A percentile compares a stretch with the other conserved stretches of the same genome.
Evolutionary conservation across 1,140 invertebrate species (phyloP).

Genomic region (Tetramorium alpestre): DNA sequence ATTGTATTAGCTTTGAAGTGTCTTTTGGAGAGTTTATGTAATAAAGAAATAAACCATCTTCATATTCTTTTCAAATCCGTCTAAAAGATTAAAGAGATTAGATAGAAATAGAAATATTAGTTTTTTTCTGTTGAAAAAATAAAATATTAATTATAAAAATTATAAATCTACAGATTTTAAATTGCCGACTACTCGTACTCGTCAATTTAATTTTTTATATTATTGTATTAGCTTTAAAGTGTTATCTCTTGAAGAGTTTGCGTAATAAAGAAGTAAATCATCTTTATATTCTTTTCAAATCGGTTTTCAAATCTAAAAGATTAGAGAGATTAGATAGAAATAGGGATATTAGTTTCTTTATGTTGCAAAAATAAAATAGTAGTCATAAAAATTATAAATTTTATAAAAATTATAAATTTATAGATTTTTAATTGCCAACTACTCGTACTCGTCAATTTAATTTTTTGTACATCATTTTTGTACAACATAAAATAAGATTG

Average conservation of each 20-base stretch:
- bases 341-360: not conserved
- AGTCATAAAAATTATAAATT: not conserved
- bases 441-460: not conserved
- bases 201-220: not conserved
- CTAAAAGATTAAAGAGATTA: not conserved
- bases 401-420: not conserved
- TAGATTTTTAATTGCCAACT: not conserved
- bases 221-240: slow-evolving; percentile 28
- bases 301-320: not conserved
- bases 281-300: not conserved
- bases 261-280: slow-evolving; percentile 37
- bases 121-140: not conserved
- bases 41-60: slow-evolving; percentile 12
- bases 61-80: too few relatives aligned
- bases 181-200: not conserved
- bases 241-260: not conserved
- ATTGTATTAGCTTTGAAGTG: not conserved
- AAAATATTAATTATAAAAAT: not conserved
- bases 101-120: not conserved
- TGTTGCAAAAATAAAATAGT: not conserved
- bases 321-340: not conserved
- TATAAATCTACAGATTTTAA: not conserved
- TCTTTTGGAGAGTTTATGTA: slow-evolving; percentile 2
- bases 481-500: not conserved
- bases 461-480: not conserved